Percentiles rank a stretch among this genome's conserved stretches.
Evolutionary conservation across 64 coral and sea anemone species (phyloP).

Genomic region (Montipora capricornis): DNA sequence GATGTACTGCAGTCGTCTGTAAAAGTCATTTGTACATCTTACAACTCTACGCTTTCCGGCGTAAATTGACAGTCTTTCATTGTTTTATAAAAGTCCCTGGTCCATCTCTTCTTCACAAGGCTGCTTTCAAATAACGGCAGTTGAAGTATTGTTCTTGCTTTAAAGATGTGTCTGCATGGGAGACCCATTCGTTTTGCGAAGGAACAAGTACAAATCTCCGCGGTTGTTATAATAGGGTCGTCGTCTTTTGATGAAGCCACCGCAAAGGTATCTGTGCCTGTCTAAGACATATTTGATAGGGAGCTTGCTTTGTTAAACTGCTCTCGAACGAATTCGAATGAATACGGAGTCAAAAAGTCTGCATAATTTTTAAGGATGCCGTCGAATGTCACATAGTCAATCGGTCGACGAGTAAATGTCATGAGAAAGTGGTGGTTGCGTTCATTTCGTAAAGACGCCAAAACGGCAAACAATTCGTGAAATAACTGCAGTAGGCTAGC

Average conservation of each 20-base stretch:
- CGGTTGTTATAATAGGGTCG: slow-evolving; percentile 8
- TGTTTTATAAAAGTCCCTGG: neutral
- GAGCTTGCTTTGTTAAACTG: slow-evolving; percentile 10
- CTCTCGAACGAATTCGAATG: slow-evolving; percentile 45
- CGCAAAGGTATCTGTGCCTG: slow-evolving; percentile 2
- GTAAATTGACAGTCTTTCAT: slow-evolving; percentile 10
- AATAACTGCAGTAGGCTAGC: slow-evolving; percentile 76
- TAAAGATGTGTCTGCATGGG: slow-evolving; percentile 75
- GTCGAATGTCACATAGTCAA: neutral
- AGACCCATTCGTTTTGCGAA: slow-evolving; percentile 63
- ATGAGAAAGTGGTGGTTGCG: slow-evolving; percentile 67
- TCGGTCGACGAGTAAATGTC: slow-evolving; percentile 44
- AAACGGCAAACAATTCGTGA: slow-evolving; percentile 69
- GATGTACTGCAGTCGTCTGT: slow-evolving; percentile 26
- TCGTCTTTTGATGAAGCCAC: slow-evolving; percentile 6
- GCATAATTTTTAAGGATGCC: neutral
- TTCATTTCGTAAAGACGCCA: slow-evolving; percentile 60
- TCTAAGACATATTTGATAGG: slow-evolving; percentile 19
- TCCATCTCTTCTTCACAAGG: slow-evolving; percentile 34
- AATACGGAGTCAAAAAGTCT: slow-evolving; percentile 50
- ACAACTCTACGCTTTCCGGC: neutral
- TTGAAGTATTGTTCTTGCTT: slow-evolving; percentile 28
- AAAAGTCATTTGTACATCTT: slow-evolving; percentile 1
- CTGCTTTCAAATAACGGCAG: slow-evolving; percentile 30
- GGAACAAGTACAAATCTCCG: slow-evolving; percentile 44